Evolutionary conservation across 2,797 vertebrate genomes (phyloP), one percentile per base, ranked within the genome.

Genomic region (Smutsia gigantea): DNA sequence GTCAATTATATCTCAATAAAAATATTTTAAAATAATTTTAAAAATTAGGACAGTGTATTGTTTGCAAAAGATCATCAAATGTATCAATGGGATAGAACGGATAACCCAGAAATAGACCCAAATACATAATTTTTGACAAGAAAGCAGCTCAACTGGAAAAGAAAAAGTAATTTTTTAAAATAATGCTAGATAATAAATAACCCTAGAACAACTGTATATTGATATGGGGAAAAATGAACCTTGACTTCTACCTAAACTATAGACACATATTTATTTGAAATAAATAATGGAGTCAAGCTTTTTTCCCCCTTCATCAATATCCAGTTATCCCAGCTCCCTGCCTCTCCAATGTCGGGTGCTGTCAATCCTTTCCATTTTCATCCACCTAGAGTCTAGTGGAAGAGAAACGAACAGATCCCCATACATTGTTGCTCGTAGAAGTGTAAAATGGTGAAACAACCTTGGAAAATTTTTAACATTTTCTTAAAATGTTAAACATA

Each of bases 141-240:
- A 84, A 87, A 59, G 15, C n/a, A 87, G 34, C 53, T 78, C n/a
- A 63, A 57, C 5, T 57, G 53, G 49, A 63, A 87, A 59, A 87
- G 79, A 4, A 87, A 46, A 93, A 71, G 7, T n/a, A 49, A 37
- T 81, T 78, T 93, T 93, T 72, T 49, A 87, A 88, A 93, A n/a
- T 57, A 78, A 23, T 37, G 27, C 7, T 46, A 69, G 37, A 71
- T 13, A 27, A n/a, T 42, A 31, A 61, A 78, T 23, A 66, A 64
- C 71, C 49, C 51, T 92, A 27, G 34, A 95, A 93, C 34, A 79
- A 42, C 10, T 90, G 4, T 5, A 55, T 86, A 86, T 42, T 78
- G 18, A 61, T 72, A 86, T 6, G 2, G 19, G 15, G 34, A 39
- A 77, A 63, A 92, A 63, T 75, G 29, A 64, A 71, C 4, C 19